phyloP scores from a whole-genome alignment of 1,140 invertebrate genomes.

The Bombus terrestris region DNA sequence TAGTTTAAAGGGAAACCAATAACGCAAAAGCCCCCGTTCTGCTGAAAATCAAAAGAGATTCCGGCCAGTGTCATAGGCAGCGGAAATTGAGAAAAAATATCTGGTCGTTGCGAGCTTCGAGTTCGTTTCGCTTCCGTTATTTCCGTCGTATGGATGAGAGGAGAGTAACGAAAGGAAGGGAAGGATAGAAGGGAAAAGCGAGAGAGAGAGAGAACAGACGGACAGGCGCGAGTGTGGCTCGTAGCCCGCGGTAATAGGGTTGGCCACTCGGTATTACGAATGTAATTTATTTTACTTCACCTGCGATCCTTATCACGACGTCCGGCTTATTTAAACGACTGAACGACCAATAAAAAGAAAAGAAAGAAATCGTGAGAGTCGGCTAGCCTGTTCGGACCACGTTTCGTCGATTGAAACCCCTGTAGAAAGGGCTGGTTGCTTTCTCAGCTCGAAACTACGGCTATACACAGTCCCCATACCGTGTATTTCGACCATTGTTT shows the following conservation, averaged over 20 bases:
- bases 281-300: conserved; percentile 69
- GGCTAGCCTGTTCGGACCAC: conserved; percentile 1
- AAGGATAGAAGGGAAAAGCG: not conserved
- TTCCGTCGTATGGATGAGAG: conserved; percentile 23
- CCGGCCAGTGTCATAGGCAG: not conserved
- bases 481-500: conserved; percentile 19
- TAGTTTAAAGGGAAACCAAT: conserved; percentile 40
- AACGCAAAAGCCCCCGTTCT: conserved; percentile 22
- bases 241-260: conserved; percentile 43
- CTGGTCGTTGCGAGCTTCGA: conserved; percentile 33
- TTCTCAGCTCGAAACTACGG: not conserved
- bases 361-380: not conserved
- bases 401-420: conserved; percentile 33
- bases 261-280: conserved; percentile 63
- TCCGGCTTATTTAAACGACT: conserved; percentile 62
- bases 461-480: not conserved
- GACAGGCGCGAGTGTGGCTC: conserved; percentile 20
- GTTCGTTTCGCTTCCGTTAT: conserved; percentile 40
- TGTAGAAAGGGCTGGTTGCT: not conserved
- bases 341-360: conserved; percentile 39
- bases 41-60: conserved; percentile 49
- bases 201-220: not conserved
- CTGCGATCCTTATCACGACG: conserved; percentile 64
- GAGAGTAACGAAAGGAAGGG: not conserved
- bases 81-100: conserved; percentile 48